Evolutionary conservation across 2,888 invertebrate species (phyloP).

Genomic region (Sinopyrophorus schimmeli): DNA sequence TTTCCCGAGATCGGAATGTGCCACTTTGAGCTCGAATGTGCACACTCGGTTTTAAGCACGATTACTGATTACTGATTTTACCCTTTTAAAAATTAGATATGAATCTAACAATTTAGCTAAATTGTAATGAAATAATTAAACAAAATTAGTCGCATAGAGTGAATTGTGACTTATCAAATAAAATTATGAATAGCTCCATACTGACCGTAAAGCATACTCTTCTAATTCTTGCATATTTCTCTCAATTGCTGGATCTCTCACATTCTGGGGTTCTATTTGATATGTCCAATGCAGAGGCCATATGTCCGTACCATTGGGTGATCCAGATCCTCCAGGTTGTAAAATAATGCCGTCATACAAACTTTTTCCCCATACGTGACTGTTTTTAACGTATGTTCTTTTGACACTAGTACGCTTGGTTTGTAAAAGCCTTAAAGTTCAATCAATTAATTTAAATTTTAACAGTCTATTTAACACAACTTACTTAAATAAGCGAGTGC

Average conservation of each 20-base stretch:
- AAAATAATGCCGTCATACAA: constrained; percentile 49
- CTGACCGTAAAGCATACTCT: constrained; percentile 56
- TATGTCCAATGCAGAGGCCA: constrained; percentile 60
- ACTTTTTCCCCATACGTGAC: constrained; percentile 53
- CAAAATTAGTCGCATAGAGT: no score
- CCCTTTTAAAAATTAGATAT: no score
- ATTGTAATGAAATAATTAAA: no score
- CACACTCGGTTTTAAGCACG: no score
- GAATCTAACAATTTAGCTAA: no score
- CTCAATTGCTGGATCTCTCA: constrained; percentile 46
- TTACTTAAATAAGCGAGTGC: constrained; percentile 56
- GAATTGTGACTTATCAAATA: constrained; percentile 2
- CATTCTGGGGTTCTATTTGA: constrained; percentile 50
- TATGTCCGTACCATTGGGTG: constrained; percentile 41
- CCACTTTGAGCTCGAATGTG: no score
- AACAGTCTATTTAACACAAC: constrained; percentile 27
- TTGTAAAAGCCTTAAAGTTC: constrained; percentile 51
- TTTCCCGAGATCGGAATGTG: no score
- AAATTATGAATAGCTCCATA: constrained; percentile 22
- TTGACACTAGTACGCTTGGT: constrained; percentile 54
- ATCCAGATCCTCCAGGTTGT: constrained; percentile 44
- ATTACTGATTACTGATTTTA: no score
- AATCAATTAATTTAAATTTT: constrained; percentile 5
- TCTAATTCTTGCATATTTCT: constrained; percentile 57
- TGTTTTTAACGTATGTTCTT: constrained; percentile 44